These are phyloP conservation scores for Syngnathus acus DNA, from an alignment of 2,797 vertebrate genomes.

Conservation along the genomic window DNA sequence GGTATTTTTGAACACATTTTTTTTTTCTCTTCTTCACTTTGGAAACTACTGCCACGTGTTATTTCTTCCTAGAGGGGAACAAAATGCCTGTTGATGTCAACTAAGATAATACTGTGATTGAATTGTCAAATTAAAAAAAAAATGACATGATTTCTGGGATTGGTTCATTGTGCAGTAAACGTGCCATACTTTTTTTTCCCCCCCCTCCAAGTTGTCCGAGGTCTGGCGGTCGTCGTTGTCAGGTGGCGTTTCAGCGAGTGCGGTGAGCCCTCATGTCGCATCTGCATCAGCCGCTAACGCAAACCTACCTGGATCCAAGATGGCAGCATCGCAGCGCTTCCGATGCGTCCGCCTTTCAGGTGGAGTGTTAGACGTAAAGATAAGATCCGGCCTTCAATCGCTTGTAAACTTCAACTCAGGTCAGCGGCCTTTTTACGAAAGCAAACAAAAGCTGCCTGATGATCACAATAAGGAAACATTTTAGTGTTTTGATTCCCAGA, in stretches of 20 bases:
- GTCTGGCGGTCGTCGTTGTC: constrained; percentile 35
- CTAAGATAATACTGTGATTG: constrained; percentile 10
- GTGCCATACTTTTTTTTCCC: constrained; percentile 12
- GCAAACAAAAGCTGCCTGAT: neutral
- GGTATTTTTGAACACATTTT: constrained; percentile 45
- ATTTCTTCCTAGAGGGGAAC: constrained; percentile 31
- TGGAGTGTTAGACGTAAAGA: neutral
- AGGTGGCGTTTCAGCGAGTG: constrained; percentile 40
- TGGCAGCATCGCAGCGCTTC: constrained; percentile 38
- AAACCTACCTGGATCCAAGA: constrained; percentile 48
- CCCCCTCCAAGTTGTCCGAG: neutral
- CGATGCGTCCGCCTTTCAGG: constrained; percentile 28
- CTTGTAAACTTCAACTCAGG: neutral
- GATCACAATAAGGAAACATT: neutral
- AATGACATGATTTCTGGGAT: neutral
- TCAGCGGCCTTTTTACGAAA: neutral
- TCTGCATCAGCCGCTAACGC: constrained; percentile 51
- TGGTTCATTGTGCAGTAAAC: neutral
- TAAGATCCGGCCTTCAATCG: neutral
- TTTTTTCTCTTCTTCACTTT: constrained; percentile 23
- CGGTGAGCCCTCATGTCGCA: constrained; percentile 57
- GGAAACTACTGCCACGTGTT: constrained; percentile 19
- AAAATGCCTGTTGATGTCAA: constrained; percentile 41
- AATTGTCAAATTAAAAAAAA: constrained; percentile 13
- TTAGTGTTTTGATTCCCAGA: neutral